Percentiles rank a stretch among this genome's conserved stretches.
Evolutionary conservation across 2,113 vertebrate genomes (phyloP).

Genomic region (Saccopteryx leptura): DNA sequence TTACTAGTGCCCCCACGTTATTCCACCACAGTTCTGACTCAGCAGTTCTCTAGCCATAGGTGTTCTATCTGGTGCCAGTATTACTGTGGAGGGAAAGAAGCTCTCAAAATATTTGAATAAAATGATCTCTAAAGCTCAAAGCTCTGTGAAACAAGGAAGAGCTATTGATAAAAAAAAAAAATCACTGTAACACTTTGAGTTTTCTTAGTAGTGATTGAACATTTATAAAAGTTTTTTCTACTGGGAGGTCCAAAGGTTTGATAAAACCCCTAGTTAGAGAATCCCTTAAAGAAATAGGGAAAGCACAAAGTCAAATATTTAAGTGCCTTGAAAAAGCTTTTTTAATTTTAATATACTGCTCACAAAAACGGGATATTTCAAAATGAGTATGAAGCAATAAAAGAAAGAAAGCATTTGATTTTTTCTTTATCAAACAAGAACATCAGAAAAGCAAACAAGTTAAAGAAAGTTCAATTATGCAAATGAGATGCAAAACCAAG

Average conservation of each 20-base stretch:
- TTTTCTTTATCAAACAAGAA: too few relatives aligned
- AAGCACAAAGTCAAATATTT: not conserved
- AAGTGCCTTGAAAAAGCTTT: not conserved
- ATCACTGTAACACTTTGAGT: not conserved
- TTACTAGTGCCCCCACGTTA: not conserved
- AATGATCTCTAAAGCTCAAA: not conserved
- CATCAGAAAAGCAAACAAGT: too few relatives aligned
- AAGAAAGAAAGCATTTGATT: too few relatives aligned
- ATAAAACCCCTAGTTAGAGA: not conserved
- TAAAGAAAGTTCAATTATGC: too few relatives aligned
- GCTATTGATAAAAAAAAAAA: not conserved
- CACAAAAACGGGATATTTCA: too few relatives aligned
- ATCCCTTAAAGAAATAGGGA: not conserved
- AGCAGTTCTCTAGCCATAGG: not conserved
- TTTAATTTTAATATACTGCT: too few relatives aligned
- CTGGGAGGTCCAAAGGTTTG: not conserved
- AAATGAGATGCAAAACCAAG: too few relatives aligned
- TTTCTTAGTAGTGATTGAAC: conserved; percentile 33
- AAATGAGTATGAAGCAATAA: too few relatives aligned
- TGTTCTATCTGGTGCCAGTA: not conserved
- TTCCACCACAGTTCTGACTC: not conserved
- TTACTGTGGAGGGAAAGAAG: not conserved
- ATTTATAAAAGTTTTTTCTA: conserved; percentile 14
- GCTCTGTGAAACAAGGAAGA: not conserved
- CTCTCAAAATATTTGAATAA: not conserved